phyloP scores from a whole-genome alignment of 2,797 vertebrate species.

The Lithobates sylvaticus region DNA sequence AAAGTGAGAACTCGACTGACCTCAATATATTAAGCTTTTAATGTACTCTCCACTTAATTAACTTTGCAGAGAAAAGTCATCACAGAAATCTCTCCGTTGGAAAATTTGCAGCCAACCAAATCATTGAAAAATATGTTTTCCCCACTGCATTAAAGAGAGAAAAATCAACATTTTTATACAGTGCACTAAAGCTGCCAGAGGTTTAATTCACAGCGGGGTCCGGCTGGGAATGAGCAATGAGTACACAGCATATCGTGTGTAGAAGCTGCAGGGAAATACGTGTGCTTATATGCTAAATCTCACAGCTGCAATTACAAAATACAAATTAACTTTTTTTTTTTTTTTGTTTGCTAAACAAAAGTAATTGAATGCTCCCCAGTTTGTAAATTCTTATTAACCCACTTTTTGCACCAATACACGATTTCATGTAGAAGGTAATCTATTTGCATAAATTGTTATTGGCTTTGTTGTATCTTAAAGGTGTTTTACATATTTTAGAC shows the following conservation, averaged over 20 bases:
- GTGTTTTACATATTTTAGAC: background rate
- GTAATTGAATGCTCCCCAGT: background rate
- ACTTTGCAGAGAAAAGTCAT: constrained; percentile 60
- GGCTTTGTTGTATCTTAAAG: background rate
- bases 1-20: constrained; percentile 59
- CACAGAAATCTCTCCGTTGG: constrained; percentile 61
- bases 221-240: constrained; percentile 58
- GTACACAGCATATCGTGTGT: constrained; percentile 42
- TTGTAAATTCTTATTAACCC: background rate
- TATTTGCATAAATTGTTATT: background rate
- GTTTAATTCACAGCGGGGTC: constrained; percentile 56
- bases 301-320: constrained; percentile 39
- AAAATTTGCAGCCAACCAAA: constrained; percentile 62
- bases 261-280: constrained; percentile 47
- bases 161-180: constrained; percentile 64
- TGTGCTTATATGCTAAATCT: constrained; percentile 15
- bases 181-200: constrained; percentile 62
- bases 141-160: constrained; percentile 59
- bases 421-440: background rate
- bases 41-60: constrained; percentile 64
- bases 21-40: constrained; percentile 63
- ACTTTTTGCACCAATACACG: background rate
- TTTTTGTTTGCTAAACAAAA: constrained; percentile 5
- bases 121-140: constrained; percentile 64
- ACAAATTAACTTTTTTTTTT: constrained; percentile 9